Evolutionary conservation across 2,797 vertebrate genomes (phyloP).

Genomic region (Acipenser ruthenus): DNA sequence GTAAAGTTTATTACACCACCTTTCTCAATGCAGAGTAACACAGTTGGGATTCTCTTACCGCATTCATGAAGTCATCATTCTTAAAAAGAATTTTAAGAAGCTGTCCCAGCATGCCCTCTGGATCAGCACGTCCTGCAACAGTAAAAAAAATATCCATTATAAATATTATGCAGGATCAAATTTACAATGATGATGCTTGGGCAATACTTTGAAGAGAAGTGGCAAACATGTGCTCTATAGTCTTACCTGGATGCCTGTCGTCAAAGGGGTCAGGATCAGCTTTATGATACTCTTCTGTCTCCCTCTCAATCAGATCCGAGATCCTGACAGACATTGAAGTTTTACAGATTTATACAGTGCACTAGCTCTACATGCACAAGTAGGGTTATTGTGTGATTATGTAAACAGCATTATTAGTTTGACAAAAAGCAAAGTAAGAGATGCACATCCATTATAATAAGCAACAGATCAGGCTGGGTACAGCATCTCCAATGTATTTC

Average conservation of each 20-base stretch:
- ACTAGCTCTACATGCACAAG: too few relatives aligned
- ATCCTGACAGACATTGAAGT: conserved; percentile 60
- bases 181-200: neutral
- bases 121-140: conserved; percentile 85
- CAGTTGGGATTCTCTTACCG: conserved; percentile 53
- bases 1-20: too few relatives aligned
- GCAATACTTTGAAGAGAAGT: neutral
- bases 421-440: too few relatives aligned
- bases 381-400: too few relatives aligned
- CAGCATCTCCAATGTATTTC: too few relatives aligned
- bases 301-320: conserved; percentile 94
- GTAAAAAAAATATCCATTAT: conserved; percentile 19
- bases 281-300: conserved; percentile 96
- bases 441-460: too few relatives aligned
- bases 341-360: conserved; percentile 27
- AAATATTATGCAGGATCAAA: neutral
- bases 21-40: too few relatives aligned
- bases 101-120: conserved; percentile 92
- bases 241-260: conserved; percentile 89
- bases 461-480: too few relatives aligned
- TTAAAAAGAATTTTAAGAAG: conserved; percentile 96
- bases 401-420: too few relatives aligned
- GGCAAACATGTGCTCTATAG: neutral
- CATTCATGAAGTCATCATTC: conserved; percentile 99
- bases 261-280: conserved; percentile 96